phyloP scores from a whole-genome alignment of 2,888 invertebrate genomes.

The Heliconius cydno region DNA sequence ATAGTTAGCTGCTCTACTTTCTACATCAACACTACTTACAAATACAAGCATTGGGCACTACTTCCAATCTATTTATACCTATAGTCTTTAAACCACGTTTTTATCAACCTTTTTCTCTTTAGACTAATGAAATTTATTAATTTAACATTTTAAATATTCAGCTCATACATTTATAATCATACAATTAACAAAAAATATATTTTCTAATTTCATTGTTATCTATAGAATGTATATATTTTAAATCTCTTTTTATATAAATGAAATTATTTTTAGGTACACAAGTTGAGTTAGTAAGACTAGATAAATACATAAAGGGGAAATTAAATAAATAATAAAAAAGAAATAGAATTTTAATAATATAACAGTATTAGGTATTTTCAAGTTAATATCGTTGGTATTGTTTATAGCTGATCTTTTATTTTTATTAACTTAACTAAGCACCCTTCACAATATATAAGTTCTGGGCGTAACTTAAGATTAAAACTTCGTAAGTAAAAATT shows the following conservation, averaged over 20 bases:
- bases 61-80: not conserved
- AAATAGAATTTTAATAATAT: not conserved
- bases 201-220: too few relatives aligned
- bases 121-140: not conserved
- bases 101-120: not conserved
- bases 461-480: constrained; percentile 12
- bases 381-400: constrained; percentile 3
- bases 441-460: constrained; percentile 15
- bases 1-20: constrained; percentile 9
- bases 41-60: constrained; percentile 2
- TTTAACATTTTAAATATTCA: not conserved
- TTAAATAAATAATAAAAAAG: not conserved
- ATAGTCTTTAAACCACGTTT: not conserved
- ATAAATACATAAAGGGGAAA: not conserved
- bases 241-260: not conserved
- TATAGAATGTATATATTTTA: not conserved
- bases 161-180: not conserved
- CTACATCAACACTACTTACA: not conserved
- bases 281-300: constrained; percentile 1
- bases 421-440: constrained; percentile 5
- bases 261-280: constrained; percentile 5
- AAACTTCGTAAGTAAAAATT: not conserved
- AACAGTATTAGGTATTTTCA: not conserved
- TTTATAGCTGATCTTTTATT: not conserved
- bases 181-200: too few relatives aligned